A percentile compares a stretch with the other conserved stretches of the same genome.
Evolutionary conservation across 2,113 vertebrate genomes (phyloP).

Genomic region (Brachionichthys hirsutus): DNA sequence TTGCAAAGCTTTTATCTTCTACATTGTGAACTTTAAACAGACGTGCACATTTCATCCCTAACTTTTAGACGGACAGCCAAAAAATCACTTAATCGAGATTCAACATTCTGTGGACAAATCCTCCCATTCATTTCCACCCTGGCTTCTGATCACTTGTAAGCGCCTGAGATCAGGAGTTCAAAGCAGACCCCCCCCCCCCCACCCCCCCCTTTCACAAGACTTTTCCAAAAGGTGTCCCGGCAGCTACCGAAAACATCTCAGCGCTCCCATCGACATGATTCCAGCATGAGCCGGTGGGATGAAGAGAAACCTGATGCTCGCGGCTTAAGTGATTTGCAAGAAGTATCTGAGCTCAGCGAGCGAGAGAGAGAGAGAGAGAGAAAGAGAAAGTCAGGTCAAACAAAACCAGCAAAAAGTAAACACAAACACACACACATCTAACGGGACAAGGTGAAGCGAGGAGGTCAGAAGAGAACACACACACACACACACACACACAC

Average conservation of each 20-base stretch:
- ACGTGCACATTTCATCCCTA: too few relatives aligned
- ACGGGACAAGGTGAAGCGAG: background rate
- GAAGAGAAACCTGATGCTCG: conserved; percentile 33
- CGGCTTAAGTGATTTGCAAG: conserved; percentile 31
- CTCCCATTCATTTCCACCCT: too few relatives aligned
- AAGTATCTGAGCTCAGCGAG: conserved; percentile 25
- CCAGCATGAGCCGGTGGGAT: conserved; percentile 35
- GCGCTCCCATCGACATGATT: conserved; percentile 33
- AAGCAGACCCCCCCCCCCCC: background rate
- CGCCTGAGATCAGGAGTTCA: too few relatives aligned
- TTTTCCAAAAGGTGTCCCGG: conserved; percentile 8
- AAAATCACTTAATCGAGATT: too few relatives aligned
- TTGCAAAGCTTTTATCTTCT: too few relatives aligned
- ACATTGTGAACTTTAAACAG: too few relatives aligned
- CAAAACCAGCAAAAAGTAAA: conserved; percentile 3
- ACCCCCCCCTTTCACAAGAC: background rate
- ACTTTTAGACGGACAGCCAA: too few relatives aligned
- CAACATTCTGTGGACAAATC: too few relatives aligned
- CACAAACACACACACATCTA: conserved; percentile 5
- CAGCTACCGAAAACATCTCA: conserved; percentile 41
- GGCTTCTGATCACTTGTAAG: too few relatives aligned
- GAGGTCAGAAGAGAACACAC: background rate
- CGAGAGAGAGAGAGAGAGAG: too few relatives aligned
- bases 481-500: too few relatives aligned
- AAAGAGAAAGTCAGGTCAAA: conserved; percentile 17